These are phyloP conservation scores for Campoletis sonorensis DNA, from an alignment of 1,140 invertebrate species.

Conservation along the genomic window DNA sequence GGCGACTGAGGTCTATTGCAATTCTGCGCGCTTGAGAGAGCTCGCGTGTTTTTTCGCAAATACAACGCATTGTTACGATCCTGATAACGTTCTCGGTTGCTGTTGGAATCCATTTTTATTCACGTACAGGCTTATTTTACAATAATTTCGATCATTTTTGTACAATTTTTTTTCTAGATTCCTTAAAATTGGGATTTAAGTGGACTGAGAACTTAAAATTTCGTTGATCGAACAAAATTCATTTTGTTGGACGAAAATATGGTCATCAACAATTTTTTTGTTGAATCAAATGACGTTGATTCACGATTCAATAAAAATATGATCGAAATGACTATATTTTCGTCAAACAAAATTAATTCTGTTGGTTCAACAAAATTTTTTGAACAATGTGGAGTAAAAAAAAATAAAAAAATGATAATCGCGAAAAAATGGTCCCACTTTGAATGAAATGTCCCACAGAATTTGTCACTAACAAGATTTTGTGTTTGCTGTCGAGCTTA, in stretches of 20 bases:
- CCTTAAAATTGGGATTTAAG: background rate
- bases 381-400: too few relatives aligned
- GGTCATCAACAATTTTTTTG: too few relatives aligned
- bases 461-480: background rate
- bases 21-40: background rate
- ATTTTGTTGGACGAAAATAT: too few relatives aligned
- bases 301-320: too few relatives aligned
- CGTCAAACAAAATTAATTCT: too few relatives aligned
- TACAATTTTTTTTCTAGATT: background rate
- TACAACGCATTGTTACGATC: background rate
- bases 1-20: background rate
- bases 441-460: background rate
- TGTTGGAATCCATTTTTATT: too few relatives aligned
- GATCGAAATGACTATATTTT: too few relatives aligned
- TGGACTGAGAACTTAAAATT: too few relatives aligned
- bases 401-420: background rate
- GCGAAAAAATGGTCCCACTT: background rate
- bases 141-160: background rate
- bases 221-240: too few relatives aligned
- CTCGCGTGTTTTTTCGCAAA: conserved; percentile 8
- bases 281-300: too few relatives aligned
- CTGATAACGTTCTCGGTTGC: conserved; percentile 4
- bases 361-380: too few relatives aligned
- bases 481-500: background rate
- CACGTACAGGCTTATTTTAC: background rate